These are phyloP conservation scores for Drosophila nigricruria DNA, from an alignment of 2,888 invertebrate genomes.

Conservation along the genomic window DNA sequence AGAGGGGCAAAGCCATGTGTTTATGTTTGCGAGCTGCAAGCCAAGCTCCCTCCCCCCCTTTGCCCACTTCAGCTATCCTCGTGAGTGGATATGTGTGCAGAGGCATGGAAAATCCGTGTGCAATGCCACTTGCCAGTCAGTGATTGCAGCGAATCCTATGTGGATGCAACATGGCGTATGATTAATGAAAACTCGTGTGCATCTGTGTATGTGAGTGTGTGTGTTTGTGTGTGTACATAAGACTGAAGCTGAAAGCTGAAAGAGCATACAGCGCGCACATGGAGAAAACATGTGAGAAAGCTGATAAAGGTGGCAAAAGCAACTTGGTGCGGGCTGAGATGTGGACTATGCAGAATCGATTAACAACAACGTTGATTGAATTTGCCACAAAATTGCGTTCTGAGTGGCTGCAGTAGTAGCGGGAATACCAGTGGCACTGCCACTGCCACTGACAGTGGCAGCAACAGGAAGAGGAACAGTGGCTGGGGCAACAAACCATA, in stretches of 20 bases:
- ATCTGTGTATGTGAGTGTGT: conserved; percentile 15
- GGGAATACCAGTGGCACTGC: conserved; percentile 10
- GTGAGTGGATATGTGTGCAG: conserved; percentile 55
- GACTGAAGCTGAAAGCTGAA: conserved; percentile 33
- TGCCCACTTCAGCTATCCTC: conserved; percentile 1
- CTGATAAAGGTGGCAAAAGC: conserved; percentile 32
- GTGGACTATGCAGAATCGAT: conserved; percentile 60
- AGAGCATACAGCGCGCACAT: conserved; percentile 19
- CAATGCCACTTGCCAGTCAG: conserved; percentile 63
- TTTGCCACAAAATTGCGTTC: conserved; percentile 63
- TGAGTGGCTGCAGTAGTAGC: conserved; percentile 29
- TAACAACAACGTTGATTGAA: conserved; percentile 71
- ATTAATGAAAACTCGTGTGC: conserved; percentile 65
- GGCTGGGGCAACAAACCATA: conserved; percentile 33
- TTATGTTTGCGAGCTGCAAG: conserved; percentile 4
- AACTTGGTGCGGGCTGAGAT: background rate
- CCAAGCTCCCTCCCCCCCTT: background rate
- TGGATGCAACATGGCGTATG: conserved; percentile 73
- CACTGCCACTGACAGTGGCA: conserved; percentile 5
- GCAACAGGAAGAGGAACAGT: conserved; percentile 7
- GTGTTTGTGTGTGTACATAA: conserved; percentile 8
- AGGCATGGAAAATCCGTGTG: conserved; percentile 73
- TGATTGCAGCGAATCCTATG: conserved; percentile 57
- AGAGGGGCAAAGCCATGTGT: background rate
- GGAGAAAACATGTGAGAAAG: conserved; percentile 35